Evolutionary conservation across 2,888 invertebrate species (phyloP), one percentile per base, ranked within the genome.

Genomic region (Hemaris fuciformis): DNA sequence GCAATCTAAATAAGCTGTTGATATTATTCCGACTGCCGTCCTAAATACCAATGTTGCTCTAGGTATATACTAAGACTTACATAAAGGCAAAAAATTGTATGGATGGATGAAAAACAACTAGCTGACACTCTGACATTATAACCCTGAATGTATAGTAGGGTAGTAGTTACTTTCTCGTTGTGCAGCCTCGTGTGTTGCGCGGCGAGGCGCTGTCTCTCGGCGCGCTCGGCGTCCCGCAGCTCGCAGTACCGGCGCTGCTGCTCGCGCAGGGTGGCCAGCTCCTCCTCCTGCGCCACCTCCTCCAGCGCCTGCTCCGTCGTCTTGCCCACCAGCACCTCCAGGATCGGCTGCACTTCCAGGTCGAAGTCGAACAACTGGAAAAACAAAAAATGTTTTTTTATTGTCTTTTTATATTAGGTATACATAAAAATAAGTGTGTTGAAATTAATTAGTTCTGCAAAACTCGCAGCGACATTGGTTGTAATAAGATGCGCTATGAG

Each of bases 231-330:
- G 74, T 96, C 96, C 60, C 97, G 94, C 68, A 96, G 91, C 83
- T 93, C 93, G 67, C 76, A 67, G 96, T 79, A 95, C 88, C 81
- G 95, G 80, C 88, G 93, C 84, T 96, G 97, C 81, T 98, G 97
- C 78, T 96, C 95, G 64, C 96, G 93, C 69, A 98, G 90, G 25
- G 96, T 94, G 3, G 96, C 95, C 70, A 98, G 91, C 88, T 99
- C 98, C 87, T 98, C 98, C 84, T 99, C 98, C 84, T 98, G 98
- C 72, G 98, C 94, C 41, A 98, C 97, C 87, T 99, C 98, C 13
- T 96, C 94, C 72, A 98, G 91, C 56, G 98, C 95, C 91, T 98
- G 98, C 84, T 98, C 97, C 64, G 98, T 93, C 64, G 97, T 97
- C 87, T 97, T 97, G 60, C 98, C 98, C 48, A 98, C 96, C 65